Base-by-base conservation (phyloP, 2,888 invertebrate species). In the Chloroclysta siterata region DNA sequence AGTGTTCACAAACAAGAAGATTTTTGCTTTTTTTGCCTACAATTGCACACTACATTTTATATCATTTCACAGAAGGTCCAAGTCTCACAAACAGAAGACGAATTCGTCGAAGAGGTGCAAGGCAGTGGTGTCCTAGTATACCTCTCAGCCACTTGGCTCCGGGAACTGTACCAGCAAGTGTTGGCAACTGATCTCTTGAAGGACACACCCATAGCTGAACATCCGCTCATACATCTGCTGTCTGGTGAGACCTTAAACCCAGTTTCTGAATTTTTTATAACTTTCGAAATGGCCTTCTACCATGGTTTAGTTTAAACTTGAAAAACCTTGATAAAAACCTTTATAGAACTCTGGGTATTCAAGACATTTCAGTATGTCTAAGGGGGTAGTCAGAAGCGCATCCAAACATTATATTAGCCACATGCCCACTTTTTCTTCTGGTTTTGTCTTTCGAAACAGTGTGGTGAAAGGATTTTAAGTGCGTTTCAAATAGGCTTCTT, bases 71-170 rank as follows among this genome's bases (percentile, higher is more conserved):
- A 75, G 39, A 73, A 89, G 85, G 79, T 84, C 1, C 86, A 82
- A 78, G 83, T 95, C 14, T 95, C 95, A 0, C 90, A 95, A 75
- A 95, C 95, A 0, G 96, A 98, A 95, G 96, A 96, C 66, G 96
- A 98, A 84, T 99, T 99, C 82, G 97, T 98, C 1, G 97, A 98
- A 76, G 97, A 97, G 80, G 97, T 99, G 6, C 97, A 98, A 82
- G 97, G 97, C 39, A 97, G 97, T 63, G 99, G 98, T 0, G 97
- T 99, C 15, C 91, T 99, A 29, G 97, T 99, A 6, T 99, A 98
- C 81, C 94, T 99, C 10, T 98, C 98, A 0, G 97, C 97, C 0
- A 96, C 97, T 0, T 99, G 99, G 99, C 94, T 99, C 2, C 95
- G 97, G 41, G 98, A 99, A 80, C 93, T 99, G 7, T 99, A 98